Conservation (phyloP, 2,797 vertebrate species). For the Sebastes jordani region DNA sequence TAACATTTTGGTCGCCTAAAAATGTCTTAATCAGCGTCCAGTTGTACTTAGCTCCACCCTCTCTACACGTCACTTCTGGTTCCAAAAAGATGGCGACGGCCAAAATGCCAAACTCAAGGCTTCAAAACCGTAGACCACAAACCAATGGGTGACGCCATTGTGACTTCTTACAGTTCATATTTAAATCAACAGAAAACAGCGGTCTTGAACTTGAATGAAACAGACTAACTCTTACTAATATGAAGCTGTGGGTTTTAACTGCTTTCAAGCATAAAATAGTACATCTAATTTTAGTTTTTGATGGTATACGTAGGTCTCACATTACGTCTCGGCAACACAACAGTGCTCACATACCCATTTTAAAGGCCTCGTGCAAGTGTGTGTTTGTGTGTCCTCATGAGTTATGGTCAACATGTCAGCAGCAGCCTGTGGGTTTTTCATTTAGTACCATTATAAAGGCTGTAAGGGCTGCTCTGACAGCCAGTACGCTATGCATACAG, state of each 20-base stretch:
- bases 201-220: neutral
- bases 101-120: too few relatives aligned
- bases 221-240: neutral
- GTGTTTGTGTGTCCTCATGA: neutral
- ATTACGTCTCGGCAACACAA: neutral
- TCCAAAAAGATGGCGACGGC: too few relatives aligned
- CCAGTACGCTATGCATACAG: neutral
- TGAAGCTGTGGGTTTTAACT: neutral
- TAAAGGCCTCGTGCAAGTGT: neutral
- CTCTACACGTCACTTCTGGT: too few relatives aligned
- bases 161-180: neutral
- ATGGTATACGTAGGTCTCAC: neutral
- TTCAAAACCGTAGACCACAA: too few relatives aligned
- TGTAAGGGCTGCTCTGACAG: neutral
- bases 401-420: constrained; percentile 9
- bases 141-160: too few relatives aligned
- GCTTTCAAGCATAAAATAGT: neutral
- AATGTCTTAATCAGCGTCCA: too few relatives aligned
- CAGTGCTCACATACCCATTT: neutral
- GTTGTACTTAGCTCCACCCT: too few relatives aligned
- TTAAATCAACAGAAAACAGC: neutral
- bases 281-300: neutral
- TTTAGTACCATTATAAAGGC: constrained; percentile 9
- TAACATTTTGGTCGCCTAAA: too few relatives aligned
- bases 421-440: constrained; percentile 1